Evolutionary conservation across 2,797 vertebrate genomes (phyloP).

Genomic region (Taeniopygia guttata): DNA sequence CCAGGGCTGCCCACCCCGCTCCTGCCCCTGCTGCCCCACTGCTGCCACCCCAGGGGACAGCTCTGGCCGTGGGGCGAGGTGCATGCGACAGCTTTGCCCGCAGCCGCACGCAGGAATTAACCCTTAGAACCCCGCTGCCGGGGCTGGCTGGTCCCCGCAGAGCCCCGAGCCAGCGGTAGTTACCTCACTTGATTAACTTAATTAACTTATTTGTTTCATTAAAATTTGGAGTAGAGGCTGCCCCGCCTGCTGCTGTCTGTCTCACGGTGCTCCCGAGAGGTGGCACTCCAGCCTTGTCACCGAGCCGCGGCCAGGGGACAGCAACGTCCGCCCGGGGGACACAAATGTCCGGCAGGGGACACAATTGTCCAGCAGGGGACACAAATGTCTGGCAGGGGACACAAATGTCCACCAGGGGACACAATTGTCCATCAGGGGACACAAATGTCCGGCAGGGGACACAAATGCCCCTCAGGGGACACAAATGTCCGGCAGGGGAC

Average conservation of each 20-base stretch:
- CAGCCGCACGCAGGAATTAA: constrained; percentile 36
- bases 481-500: no score
- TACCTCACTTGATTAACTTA: constrained; percentile 93
- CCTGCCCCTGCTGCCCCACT: no score
- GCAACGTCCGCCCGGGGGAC: neutral
- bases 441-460: no score
- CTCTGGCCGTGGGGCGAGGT: neutral
- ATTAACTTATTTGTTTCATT: constrained; percentile 96
- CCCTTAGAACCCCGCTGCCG: neutral
- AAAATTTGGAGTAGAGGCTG: constrained; percentile 85
- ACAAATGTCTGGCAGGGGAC: no score
- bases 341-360: neutral
- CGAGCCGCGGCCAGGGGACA: fast-evolving
- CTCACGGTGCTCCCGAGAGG: constrained; percentile 20
- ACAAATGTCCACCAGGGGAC: no score
- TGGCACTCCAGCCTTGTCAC: constrained; percentile 16
- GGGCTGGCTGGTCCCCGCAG: constrained; percentile 31
- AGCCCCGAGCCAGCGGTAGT: constrained; percentile 74
- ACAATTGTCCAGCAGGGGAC: no score
- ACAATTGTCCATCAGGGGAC: no score
- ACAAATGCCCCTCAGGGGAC: no score
- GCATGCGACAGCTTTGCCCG: constrained; percentile 64
- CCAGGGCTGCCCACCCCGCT: no score
- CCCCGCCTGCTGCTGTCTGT: constrained; percentile 7
- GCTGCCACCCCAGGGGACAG: neutral